Conservation (phyloP, 2,113 vertebrate genomes). For the Nannospalax galili region DNA sequence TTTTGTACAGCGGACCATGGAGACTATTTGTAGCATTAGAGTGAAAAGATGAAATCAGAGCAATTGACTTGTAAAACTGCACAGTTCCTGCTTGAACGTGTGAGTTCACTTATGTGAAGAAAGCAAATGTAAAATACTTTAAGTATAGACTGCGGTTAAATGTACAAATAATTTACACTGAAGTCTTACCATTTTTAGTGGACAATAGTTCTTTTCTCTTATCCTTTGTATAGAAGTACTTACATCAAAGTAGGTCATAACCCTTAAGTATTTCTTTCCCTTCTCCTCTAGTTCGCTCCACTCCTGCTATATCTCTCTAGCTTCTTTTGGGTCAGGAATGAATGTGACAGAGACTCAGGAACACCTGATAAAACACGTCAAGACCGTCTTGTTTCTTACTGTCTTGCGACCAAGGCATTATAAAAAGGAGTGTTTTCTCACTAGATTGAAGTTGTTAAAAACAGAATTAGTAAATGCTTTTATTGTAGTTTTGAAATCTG, state of each 20-base stretch:
- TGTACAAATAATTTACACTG: conserved; percentile 7
- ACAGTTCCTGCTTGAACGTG: neutral
- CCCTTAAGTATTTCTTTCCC: neutral
- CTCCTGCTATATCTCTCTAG: neutral
- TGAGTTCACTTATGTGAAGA: neutral
- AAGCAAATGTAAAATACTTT: conserved; percentile 5
- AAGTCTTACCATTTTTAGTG: neutral
- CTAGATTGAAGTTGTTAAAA: neutral
- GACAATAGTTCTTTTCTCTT: neutral
- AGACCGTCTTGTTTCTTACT: neutral
- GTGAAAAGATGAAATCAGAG: neutral
- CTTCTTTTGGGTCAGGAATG: conserved; percentile 7
- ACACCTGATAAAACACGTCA: neutral
- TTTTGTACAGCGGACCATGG: neutral
- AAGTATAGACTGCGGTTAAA: neutral
- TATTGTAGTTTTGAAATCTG: neutral
- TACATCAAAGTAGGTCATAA: neutral
- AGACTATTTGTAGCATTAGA: neutral
- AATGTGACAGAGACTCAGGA: neutral
- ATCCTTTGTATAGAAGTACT: neutral
- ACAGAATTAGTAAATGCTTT: conserved; percentile 5
- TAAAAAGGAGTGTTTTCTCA: neutral
- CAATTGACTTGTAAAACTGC: neutral
- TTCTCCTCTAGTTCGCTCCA: conserved; percentile 7
- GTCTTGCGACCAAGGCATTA: neutral